Base-by-base conservation (phyloP, 2,888 invertebrate genomes). In the Xestia ashworthii region DNA sequence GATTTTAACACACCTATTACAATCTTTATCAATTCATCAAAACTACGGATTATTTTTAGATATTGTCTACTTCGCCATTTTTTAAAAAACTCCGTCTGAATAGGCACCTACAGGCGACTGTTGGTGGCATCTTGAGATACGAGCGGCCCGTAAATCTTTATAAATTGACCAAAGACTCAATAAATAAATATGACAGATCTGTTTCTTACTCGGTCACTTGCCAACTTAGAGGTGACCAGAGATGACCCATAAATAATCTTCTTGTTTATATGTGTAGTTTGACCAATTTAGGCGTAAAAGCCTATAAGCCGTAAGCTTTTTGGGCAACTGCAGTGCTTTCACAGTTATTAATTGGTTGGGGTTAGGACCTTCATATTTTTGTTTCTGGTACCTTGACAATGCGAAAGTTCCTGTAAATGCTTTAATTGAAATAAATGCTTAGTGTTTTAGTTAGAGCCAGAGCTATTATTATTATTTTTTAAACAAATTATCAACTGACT, bases 151-250 rank as follows among this genome's bases (percentile, higher is more conserved):
- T 78, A 78, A 78, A 78, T 78, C 46, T 32, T 77, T n/a, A 58
- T 19, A 76, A 71, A 71, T 76, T 71, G 71, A 79, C 41, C 19
- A 48, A 32, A 41, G 9, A 25, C 25, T 41, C 80, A 48, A 32
- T 14, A 77, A 44, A 64, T 44, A 77, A 77, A 62, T 60, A 60
- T 48, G 46, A 79, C 55, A 76, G 46, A 76, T 71, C 41, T 41
- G 9, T 69, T 70, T 79, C 38, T 14, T 70, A 14, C 55, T 79
- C 79, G 25, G 80, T 41, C 41, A 58, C 22, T 32, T 70, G 71
- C 79, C 41, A 78, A 76, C 38, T n/a, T 25, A 69, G n/a, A 46
- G 16, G 50, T 38, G 11, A 41, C 38, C 71, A 48, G 72, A 41
- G 12, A 41, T 12, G 4, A 25, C 8, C 25, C 19, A 64, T 44